These are phyloP conservation scores for Isotomurus palustris DNA, from an alignment of 2,888 invertebrate species.

Conservation along the genomic window DNA sequence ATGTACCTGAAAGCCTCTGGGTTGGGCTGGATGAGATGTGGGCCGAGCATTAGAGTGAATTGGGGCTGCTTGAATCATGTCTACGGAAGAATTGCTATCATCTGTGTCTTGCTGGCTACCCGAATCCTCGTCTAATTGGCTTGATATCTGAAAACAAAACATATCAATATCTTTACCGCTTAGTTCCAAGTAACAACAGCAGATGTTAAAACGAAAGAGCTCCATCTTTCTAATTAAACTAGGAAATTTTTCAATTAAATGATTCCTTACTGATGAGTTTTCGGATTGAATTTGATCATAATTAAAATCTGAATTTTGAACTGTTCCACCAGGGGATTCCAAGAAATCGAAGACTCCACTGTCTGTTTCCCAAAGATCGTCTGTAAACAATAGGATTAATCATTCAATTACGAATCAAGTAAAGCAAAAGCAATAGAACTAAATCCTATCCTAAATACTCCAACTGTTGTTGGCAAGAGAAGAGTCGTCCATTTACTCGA, in stretches of 20 bases:
- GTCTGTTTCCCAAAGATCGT: slow-evolving; percentile 45
- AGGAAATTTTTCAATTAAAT: too few relatives aligned
- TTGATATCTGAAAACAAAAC: not conserved
- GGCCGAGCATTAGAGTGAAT: slow-evolving; percentile 54
- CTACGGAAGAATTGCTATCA: slow-evolving; percentile 48
- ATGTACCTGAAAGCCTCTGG: slow-evolving; percentile 62
- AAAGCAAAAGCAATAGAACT: too few relatives aligned
- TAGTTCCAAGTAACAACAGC: too few relatives aligned
- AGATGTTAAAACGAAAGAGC: too few relatives aligned
- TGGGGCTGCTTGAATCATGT: slow-evolving; percentile 63
- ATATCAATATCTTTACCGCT: too few relatives aligned
- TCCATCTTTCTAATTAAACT: too few relatives aligned
- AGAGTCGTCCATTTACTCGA: not conserved
- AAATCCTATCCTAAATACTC: not conserved
- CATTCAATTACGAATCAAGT: too few relatives aligned
- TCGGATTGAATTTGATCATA: slow-evolving; percentile 14
- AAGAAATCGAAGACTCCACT: slow-evolving; percentile 45
- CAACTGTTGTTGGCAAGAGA: not conserved
- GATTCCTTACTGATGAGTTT: slow-evolving; percentile 34
- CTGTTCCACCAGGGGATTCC: slow-evolving; percentile 20
- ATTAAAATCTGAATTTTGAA: slow-evolving; percentile 6
- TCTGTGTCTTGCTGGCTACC: not conserved
- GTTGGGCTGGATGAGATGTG: slow-evolving; percentile 52
- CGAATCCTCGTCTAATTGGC: not conserved
- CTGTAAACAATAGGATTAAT: slow-evolving; percentile 23